Evolutionary conservation across 2,797 vertebrate species (phyloP).

Genomic region (Acridotheres tristis): DNA sequence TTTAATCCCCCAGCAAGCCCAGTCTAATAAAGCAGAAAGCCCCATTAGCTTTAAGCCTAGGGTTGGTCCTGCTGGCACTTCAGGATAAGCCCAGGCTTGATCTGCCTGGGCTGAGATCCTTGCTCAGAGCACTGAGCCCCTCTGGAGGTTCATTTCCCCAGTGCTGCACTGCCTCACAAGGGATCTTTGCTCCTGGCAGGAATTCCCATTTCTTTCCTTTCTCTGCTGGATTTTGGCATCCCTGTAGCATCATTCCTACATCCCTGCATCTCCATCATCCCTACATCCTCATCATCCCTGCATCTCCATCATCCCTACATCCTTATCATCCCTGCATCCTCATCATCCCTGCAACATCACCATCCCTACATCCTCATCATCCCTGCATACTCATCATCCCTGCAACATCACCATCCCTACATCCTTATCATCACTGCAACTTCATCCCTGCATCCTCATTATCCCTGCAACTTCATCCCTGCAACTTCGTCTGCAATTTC

Average conservation of each 20-base stretch:
- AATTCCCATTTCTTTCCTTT: not conserved
- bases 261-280: too few relatives aligned
- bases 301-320: not conserved
- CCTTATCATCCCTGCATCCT: too few relatives aligned
- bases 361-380: not conserved
- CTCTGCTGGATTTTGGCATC: not conserved
- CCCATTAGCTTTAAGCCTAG: not conserved
- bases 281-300: not conserved
- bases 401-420: not conserved
- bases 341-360: too few relatives aligned
- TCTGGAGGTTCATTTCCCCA: not conserved
- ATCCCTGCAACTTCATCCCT: not conserved
- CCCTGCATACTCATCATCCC: too few relatives aligned
- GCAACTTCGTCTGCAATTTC: not conserved
- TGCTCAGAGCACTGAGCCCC: not conserved
- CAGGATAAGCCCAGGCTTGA: not conserved
- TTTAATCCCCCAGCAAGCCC: not conserved
- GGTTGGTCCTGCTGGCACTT: not conserved
- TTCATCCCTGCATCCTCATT: too few relatives aligned
- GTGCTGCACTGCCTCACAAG: not conserved
- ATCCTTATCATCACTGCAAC: not conserved
- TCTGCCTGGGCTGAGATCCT: not conserved
- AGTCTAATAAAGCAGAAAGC: not conserved
- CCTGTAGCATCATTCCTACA: not conserved
- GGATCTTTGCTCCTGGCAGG: not conserved